Base-by-base conservation (phyloP, 2,113 vertebrate genomes). In the Pantherophis guttatus region DNA sequence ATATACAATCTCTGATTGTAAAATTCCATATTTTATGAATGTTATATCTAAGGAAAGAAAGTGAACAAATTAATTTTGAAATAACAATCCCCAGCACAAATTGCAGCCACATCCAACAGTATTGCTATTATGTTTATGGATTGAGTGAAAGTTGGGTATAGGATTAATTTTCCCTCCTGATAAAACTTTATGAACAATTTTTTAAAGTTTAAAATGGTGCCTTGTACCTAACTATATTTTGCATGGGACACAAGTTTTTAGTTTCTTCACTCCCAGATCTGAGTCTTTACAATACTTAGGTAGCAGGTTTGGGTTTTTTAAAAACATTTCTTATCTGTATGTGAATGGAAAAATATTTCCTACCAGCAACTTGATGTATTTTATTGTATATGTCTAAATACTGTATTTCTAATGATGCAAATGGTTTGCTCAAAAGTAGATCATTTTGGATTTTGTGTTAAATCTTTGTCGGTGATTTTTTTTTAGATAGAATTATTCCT, bases 181-280 rank as follows among this genome's bases (percentile, higher is more conserved):
- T 93, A 94, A 96, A 94, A 91, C 92, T 96, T 95, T 97, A 95
- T 96, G 94, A 97, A 94, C 94, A 96, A 33, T 94, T 96, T 97
- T 96, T 97, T 90, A 96, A 93, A 53, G 93, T 94, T 95, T 96
- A 95, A 96, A 93, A 95, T 95, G 96, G 97, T 98, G 97, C 97
- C 97, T 98, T 98, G 96, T 97, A 96, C 90, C 91, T 95, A 91
- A 70, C 94, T 94, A 94, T 52, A 89, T 92, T 96, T 96, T 93
- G 93, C 95, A 95, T 97, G 96, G 97, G 94, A 95, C 90, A 93
- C 94, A 95, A 1, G 1, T 93, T 95, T 94, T 93, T 93, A 94
- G 92, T 92, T 92, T 88, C 90, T 57, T 94, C 54, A 93, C 94
- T 62, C 94, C 58, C 57, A 87, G 94, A 54, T 95, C 44, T 95